Evolutionary conservation across 2,888 invertebrate genomes (phyloP).

Genomic region (Conops quadrifasciatus): DNA sequence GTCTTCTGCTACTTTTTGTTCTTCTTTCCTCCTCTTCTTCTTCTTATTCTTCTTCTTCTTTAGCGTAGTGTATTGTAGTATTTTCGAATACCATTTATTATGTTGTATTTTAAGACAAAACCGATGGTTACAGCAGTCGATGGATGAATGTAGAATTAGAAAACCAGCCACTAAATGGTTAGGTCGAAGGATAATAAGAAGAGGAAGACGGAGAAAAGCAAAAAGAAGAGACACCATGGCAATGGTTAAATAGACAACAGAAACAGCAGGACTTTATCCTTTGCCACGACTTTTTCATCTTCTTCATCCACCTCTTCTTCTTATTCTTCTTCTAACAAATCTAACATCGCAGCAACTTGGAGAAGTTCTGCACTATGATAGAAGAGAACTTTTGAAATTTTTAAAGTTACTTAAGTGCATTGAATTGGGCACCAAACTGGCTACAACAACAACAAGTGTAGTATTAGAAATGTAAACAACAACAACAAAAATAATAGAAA

Average conservation of each 20-base stretch:
- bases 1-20: too few relatives aligned
- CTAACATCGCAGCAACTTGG: conserved; percentile 31
- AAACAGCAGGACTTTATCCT: not conserved
- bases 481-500: conserved; percentile 6
- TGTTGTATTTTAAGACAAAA: conserved; percentile 38
- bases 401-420: conserved; percentile 32
- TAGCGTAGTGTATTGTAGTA: not conserved
- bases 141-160: conserved; percentile 20
- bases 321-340: not conserved
- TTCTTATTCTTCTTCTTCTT: too few relatives aligned
- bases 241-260: too few relatives aligned
- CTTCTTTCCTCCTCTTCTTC: too few relatives aligned
- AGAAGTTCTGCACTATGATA: conserved; percentile 2
- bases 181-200: not conserved
- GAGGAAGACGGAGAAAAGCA: not conserved
- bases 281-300: not conserved
- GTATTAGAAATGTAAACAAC: not conserved
- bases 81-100: conserved; percentile 35
- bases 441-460: conserved; percentile 6
- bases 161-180: not conserved
- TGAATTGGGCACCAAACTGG: conserved; percentile 18
- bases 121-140: conserved; percentile 17
- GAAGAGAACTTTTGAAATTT: conserved; percentile 26
- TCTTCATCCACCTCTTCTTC: not conserved
- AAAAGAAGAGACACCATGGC: not conserved